Percentiles rank a stretch among this genome's conserved stretches.
These are phyloP conservation scores for Pteropus rufus DNA, from an alignment of 2,797 vertebrate genomes.

Conservation along the genomic window DNA sequence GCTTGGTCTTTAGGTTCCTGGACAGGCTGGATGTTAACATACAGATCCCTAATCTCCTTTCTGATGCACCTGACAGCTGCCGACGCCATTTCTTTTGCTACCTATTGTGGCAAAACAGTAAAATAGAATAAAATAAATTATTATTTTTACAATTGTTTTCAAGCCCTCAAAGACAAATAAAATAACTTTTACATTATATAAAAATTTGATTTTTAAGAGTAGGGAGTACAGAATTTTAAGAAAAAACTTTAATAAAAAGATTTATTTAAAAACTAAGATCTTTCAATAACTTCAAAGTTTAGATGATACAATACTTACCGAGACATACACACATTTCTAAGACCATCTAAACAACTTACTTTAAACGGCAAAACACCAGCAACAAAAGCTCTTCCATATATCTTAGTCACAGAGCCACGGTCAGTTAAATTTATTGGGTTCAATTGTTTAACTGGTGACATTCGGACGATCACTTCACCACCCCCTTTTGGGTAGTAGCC, in stretches of 20 bases:
- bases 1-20: constrained; percentile 92
- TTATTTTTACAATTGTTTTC: constrained; percentile 31
- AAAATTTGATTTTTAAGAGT: not conserved
- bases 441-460: constrained; percentile 92
- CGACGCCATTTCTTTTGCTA: constrained; percentile 95
- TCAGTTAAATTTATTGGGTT: constrained; percentile 90
- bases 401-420: constrained; percentile 94
- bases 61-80: constrained; percentile 94
- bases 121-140: not conserved
- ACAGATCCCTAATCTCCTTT: constrained; percentile 94
- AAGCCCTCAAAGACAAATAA: constrained; percentile 36
- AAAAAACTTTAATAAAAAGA: constrained; percentile 25
- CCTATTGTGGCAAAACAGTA: constrained; percentile 79
- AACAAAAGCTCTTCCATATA: constrained; percentile 94
- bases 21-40: constrained; percentile 92
- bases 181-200: not conserved
- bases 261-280: not conserved
- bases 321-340: not conserved
- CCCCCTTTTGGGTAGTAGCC: constrained; percentile 98
- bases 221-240: not conserved
- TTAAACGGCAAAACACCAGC: constrained; percentile 94
- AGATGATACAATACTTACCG: not conserved
- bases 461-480: constrained; percentile 90
- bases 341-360: constrained; percentile 81
- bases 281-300: constrained; percentile 1